These are phyloP conservation scores for Lepidochitona cinerea DNA, from an alignment of 2,888 invertebrate genomes.

Conservation along the genomic window DNA sequence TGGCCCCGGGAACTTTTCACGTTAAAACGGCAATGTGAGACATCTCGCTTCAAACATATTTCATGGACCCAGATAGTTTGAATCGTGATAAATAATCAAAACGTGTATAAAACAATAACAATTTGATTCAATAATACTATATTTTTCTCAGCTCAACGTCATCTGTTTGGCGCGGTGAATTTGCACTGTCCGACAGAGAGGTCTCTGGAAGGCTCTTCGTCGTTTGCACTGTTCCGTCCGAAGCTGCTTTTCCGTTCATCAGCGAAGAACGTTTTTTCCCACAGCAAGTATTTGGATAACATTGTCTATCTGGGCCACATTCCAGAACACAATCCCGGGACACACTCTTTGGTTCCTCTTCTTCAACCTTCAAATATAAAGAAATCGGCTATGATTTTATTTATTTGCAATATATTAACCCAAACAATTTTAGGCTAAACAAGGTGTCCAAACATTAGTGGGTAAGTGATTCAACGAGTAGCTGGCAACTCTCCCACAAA, in stretches of 20 bases:
- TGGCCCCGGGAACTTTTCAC: no score
- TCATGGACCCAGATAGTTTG: not conserved
- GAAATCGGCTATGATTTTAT: no score
- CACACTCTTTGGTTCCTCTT: slow-evolving; percentile 23
- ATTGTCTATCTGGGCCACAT: slow-evolving; percentile 62
- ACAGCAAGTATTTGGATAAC: slow-evolving; percentile 65
- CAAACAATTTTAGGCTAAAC: no score
- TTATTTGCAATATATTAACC: no score
- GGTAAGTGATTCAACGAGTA: no score
- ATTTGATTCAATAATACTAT: not conserved
- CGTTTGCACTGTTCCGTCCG: not conserved
- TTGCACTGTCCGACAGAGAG: not conserved
- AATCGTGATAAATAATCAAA: not conserved
- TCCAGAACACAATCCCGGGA: slow-evolving; percentile 56
- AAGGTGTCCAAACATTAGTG: no score
- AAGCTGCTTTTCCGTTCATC: not conserved
- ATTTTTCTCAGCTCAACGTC: not conserved
- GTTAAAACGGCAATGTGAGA: not conserved
- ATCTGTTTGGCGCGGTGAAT: not conserved
- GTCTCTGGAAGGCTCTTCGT: no score
- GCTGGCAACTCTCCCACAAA: no score
- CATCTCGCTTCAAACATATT: not conserved
- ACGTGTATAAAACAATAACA: not conserved
- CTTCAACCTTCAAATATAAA: no score
- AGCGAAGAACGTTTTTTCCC: not conserved